Conservation (phyloP, 1,140 invertebrate genomes). For the Pseudomyrmex dendroicus region DNA sequence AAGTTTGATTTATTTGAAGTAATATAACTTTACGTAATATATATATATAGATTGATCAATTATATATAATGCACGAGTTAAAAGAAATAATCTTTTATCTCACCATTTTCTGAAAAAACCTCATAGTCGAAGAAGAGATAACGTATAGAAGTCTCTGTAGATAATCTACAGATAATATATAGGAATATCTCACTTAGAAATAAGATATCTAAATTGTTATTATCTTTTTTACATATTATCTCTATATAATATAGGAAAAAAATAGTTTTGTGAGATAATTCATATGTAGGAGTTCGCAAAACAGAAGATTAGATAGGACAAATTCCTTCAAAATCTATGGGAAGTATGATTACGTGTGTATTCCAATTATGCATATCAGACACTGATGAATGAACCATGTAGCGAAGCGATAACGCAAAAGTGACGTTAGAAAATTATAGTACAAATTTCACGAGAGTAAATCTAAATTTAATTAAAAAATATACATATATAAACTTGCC, state of each 20-base stretch:
- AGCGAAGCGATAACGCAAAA: not conserved
- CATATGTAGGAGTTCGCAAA: not conserved
- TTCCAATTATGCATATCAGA: slow-evolving; percentile 12
- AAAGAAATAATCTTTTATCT: slow-evolving; percentile 3
- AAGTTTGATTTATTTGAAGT: not conserved
- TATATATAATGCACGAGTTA: not conserved
- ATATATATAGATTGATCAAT: not conserved
- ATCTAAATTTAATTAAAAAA: too few species aligned
- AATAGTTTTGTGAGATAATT: too few species aligned
- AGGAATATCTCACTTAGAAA: too few species aligned
- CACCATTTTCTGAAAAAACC: not conserved
- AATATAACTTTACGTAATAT: not conserved
- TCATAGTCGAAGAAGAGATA: not conserved
- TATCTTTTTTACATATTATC: too few species aligned
- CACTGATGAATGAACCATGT: not conserved
- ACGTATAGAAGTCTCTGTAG: not conserved
- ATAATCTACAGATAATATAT: too few species aligned
- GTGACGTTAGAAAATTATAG: slow-evolving; percentile 12
- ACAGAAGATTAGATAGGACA: not conserved
- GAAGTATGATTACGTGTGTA: not conserved
- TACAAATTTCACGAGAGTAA: not conserved
- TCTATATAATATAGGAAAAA: too few species aligned
- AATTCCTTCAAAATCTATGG: not conserved
- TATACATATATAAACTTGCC: too few species aligned
- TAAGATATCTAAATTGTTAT: too few species aligned